A percentile compares a stretch with the other conserved stretches of the same genome.
phyloP scores from a whole-genome alignment of 1,140 invertebrate genomes.

The Formica exsecta region DNA sequence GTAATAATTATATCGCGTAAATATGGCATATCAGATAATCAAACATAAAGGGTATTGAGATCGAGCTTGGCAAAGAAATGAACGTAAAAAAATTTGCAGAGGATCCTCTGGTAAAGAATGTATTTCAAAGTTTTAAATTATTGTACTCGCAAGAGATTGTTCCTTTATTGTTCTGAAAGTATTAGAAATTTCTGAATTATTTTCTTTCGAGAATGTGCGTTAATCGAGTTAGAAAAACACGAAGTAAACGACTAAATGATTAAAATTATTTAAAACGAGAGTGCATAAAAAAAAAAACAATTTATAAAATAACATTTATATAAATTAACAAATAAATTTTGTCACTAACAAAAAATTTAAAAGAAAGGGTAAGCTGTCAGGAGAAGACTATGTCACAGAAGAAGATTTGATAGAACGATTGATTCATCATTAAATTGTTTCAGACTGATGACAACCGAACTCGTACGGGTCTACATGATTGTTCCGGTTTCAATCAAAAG shows the following conservation, averaged over 20 bases:
- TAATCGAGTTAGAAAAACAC: too few relatives aligned
- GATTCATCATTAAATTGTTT: background rate
- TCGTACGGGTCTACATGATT: background rate
- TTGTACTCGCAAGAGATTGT: background rate
- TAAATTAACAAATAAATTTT: background rate
- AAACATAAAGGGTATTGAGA: background rate
- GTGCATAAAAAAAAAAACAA: too few relatives aligned
- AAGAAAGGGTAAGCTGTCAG: background rate
- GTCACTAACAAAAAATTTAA: background rate
- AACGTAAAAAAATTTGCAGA: background rate
- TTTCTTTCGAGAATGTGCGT: too few relatives aligned
- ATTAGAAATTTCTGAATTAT: too few relatives aligned
- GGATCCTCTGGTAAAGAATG: background rate
- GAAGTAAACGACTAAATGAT: too few relatives aligned
- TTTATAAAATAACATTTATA: background rate
- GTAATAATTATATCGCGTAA: slow-evolving; percentile 16
- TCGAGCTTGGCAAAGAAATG: background rate
- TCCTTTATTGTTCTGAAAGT: background rate
- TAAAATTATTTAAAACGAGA: background rate
- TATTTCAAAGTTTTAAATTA: background rate
- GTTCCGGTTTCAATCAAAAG: slow-evolving; percentile 31
- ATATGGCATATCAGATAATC: background rate
- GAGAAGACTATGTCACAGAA: background rate
- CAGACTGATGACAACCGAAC: too few relatives aligned
- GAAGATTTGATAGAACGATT: background rate